A percentile compares a stretch with the other conserved stretches of the same genome.
These are phyloP conservation scores for Drosophila mojavensis DNA, from an alignment of 1,140 invertebrate species.

Conservation along the genomic window DNA sequence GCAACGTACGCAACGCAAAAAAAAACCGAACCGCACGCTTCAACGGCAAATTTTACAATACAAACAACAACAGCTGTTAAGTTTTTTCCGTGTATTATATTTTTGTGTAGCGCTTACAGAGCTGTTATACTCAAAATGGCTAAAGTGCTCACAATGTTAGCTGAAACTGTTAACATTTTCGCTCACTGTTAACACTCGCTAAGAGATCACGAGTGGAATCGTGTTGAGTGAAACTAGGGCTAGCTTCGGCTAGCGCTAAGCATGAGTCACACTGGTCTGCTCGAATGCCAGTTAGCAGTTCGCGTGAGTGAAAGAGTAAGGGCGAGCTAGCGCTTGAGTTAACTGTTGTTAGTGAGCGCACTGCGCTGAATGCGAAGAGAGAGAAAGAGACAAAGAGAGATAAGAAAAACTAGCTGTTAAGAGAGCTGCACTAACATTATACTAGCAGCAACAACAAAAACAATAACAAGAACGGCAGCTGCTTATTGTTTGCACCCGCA, in stretches of 20 bases:
- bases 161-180: constrained; percentile 23
- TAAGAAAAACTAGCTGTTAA: neutral
- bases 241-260: constrained; percentile 24
- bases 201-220: constrained; percentile 13
- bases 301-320: neutral
- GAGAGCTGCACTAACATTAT: constrained; percentile 7
- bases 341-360: constrained; percentile 3
- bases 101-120: neutral
- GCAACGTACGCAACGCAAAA: constrained; percentile 26
- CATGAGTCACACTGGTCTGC: constrained; percentile 27
- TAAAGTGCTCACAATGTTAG: constrained; percentile 8
- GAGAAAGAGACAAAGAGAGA: neutral
- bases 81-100: constrained; percentile 7
- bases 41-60: constrained; percentile 65
- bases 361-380: constrained; percentile 34
- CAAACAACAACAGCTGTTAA: constrained; percentile 55
- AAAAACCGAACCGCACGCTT: constrained; percentile 53
- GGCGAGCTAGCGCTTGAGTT: constrained; percentile 2
- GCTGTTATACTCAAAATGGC: constrained; percentile 45
- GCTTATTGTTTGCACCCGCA: constrained; percentile 13
- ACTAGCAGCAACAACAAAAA: neutral
- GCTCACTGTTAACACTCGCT: constrained; percentile 16
- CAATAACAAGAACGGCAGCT: constrained; percentile 18
- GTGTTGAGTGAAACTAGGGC: constrained; percentile 21
- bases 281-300: constrained; percentile 11